Evolutionary conservation across 1,140 invertebrate genomes (phyloP), one percentile per base, ranked within the genome.

Genomic region (Paralvinella palmiformis): DNA sequence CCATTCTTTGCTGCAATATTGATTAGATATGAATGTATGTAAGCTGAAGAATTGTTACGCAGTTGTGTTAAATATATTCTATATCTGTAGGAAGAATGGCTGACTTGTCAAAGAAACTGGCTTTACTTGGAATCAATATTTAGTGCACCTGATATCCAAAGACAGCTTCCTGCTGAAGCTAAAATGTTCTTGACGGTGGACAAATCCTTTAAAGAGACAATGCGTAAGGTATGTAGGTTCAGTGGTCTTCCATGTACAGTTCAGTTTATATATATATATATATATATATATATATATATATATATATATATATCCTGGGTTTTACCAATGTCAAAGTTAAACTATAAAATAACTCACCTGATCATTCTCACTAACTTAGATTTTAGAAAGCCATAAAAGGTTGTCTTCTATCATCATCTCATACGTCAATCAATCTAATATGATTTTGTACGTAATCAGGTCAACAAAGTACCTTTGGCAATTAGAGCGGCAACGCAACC

Each of bases 121-220:
- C 81, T 93, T 15, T 93, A 94, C 71, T 77, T 94, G 59, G 90
- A 94, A 76, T 88, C 89, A 3, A 92, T 94, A 70, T 94, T 94
- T 76, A 88, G 87, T 7, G 90, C 91, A 1, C 89, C 91, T 1
- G 91, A 92, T 71, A 93, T 94, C 67, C 90, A 92, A 72, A 81
- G 90, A 27, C 91, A 94, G 75, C 73, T 94, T 50, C 91, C 91
- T 0, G 85, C 86, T 50, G 92, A 94, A 77, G 86, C 91, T 0
- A 89, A 89, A 73, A 85, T 92, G 71, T 94, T 94, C 74, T 82
- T 87, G 27, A 82, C 87, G 64, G 91, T 93, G 0, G 91, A 93
- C 74, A 91, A 90, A 74, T 88, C 88, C 1, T 94, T 89, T 85
- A 92, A 92, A 75, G 89, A 90, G 63, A 87, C 90, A 27, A 91